Evolutionary conservation across 2,113 vertebrate species (phyloP).

Genomic region (Axis porcinus): DNA sequence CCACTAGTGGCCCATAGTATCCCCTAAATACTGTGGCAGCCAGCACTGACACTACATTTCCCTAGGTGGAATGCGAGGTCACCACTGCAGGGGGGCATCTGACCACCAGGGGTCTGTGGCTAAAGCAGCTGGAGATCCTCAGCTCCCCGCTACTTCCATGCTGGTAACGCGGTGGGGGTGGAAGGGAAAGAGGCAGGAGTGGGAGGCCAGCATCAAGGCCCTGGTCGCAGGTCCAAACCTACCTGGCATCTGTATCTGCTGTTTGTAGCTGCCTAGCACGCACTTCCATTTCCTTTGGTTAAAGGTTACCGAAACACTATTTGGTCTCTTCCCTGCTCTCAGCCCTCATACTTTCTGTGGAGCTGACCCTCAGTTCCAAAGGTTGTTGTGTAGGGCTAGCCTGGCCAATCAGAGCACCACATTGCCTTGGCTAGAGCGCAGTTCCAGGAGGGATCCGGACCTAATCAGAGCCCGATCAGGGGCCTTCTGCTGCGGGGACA

Average conservation of each 20-base stretch:
- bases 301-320: not conserved
- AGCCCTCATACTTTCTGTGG: not conserved
- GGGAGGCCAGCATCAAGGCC: not conserved
- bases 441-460: not conserved
- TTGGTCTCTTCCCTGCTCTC: not conserved
- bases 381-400: too few relatives aligned
- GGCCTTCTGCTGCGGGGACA: not conserved
- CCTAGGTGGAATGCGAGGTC: not conserved
- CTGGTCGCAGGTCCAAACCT: not conserved
- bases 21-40: not conserved
- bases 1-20: not conserved
- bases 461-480: not conserved
- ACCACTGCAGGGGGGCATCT: not conserved
- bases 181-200: too few relatives aligned
- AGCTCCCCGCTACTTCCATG: not conserved
- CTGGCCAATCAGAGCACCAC: not conserved
- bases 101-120: not conserved
- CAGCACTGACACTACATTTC: not conserved
- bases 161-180: rapidly evolving
- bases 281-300: not conserved
- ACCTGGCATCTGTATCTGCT: not conserved
- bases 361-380: not conserved
- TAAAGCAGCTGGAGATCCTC: not conserved
- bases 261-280: not conserved
- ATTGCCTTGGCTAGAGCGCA: not conserved